A percentile compares a stretch with the other conserved stretches of the same genome.
Evolutionary conservation across 2,797 vertebrate species (phyloP).

Genomic region (Cossypha niveicapilla): DNA sequence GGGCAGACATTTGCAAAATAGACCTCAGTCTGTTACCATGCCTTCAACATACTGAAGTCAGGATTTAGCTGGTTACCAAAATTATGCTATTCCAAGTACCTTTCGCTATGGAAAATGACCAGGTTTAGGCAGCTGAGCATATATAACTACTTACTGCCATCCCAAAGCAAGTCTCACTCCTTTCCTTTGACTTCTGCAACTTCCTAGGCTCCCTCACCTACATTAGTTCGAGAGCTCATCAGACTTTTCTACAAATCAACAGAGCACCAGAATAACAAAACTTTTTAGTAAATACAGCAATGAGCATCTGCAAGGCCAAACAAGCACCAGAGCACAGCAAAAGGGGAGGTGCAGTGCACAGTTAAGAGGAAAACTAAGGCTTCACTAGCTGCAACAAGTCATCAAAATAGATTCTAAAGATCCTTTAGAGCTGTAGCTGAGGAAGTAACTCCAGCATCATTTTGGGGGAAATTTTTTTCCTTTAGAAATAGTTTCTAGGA

Average conservation of each 20-base stretch:
- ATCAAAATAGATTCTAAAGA: not conserved
- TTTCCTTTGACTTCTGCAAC: not conserved
- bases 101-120: not conserved
- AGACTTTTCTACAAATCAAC: not conserved
- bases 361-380: not conserved
- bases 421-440: not conserved
- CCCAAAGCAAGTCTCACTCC: not conserved
- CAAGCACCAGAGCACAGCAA: not conserved
- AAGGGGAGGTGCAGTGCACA: not conserved
- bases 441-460: not conserved
- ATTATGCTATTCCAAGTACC: not conserved
- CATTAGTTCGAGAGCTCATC: not conserved
- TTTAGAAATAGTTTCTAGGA: not conserved
- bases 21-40: not conserved
- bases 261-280: not conserved
- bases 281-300: fast-evolving
- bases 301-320: not conserved
- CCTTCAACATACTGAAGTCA: not conserved
- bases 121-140: not conserved
- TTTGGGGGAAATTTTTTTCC: not conserved
- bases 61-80: not conserved
- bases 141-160: not conserved
- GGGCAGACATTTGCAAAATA: not conserved
- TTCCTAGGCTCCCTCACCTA: not conserved
- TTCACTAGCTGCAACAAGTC: not conserved